Conservation (phyloP, 2,888 invertebrate genomes). For the Penaeus monodon region DNA sequence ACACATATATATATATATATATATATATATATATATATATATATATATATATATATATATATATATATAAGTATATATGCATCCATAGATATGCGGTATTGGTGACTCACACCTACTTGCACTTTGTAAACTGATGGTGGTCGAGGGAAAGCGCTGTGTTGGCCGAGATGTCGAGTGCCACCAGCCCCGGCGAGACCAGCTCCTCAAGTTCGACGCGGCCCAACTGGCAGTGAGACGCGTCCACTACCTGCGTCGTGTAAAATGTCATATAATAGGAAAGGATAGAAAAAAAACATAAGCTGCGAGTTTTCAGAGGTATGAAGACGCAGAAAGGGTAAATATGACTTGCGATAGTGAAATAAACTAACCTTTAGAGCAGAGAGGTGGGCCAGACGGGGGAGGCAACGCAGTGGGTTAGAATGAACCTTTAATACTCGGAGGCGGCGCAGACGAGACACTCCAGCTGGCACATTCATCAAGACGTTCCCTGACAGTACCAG, state of each 20-base stretch:
- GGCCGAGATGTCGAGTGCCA: conserved; percentile 57
- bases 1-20: neutral
- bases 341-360: no score
- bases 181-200: conserved; percentile 52
- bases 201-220: conserved; percentile 53
- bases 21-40: conserved; percentile 5
- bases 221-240: conserved; percentile 58
- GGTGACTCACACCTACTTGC: conserved; percentile 38
- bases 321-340: neutral
- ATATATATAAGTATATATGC: neutral
- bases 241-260: conserved; percentile 47
- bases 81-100: neutral
- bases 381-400: conserved; percentile 55
- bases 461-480: conserved; percentile 81
- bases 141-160: conserved; percentile 59
- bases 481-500: conserved; percentile 86
- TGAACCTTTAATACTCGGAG: conserved; percentile 83
- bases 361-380: conserved; percentile 50
- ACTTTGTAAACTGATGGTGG: conserved; percentile 54
- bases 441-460: conserved; percentile 79
- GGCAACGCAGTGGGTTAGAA: conserved; percentile 78
- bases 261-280: neutral
- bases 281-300: neutral
- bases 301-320: neutral
- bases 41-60: no score